These are phyloP conservation scores for Perca fluviatilis DNA, from an alignment of 2,113 vertebrate genomes.

Conservation along the genomic window DNA sequence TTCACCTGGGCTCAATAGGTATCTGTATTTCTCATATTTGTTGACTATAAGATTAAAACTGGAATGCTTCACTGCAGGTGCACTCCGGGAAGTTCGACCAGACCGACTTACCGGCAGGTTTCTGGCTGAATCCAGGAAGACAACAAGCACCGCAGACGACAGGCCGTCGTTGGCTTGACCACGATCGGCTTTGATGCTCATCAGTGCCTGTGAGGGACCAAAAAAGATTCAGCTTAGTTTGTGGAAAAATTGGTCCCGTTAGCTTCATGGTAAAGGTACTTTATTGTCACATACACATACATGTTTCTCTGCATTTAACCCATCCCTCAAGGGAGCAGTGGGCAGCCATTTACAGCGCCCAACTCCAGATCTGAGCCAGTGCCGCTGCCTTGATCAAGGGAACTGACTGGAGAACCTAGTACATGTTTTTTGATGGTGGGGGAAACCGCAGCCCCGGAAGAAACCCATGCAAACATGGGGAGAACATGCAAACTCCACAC, in stretches of 20 bases:
- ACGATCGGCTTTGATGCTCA: slow-evolving; percentile 89
- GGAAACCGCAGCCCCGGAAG: too few species aligned
- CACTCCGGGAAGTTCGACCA: neutral
- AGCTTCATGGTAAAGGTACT: neutral
- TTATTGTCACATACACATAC: too few species aligned
- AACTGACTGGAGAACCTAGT: too few species aligned
- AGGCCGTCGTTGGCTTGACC: slow-evolving; percentile 92
- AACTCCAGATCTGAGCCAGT: too few species aligned
- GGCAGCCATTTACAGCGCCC: too few species aligned
- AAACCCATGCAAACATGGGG: too few species aligned
- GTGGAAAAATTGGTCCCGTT: neutral
- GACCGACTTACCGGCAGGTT: slow-evolving; percentile 93
- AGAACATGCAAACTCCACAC: too few species aligned
- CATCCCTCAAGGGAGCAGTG: too few species aligned
- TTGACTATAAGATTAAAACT: neutral
- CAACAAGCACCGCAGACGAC: slow-evolving; percentile 93
- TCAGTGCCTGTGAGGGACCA: slow-evolving; percentile 84
- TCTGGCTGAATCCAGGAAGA: slow-evolving; percentile 94
- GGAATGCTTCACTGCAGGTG: neutral
- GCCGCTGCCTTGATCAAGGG: too few species aligned
- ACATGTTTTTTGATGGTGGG: too few species aligned
- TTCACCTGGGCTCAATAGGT: neutral
- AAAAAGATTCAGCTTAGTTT: neutral
- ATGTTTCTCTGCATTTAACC: too few species aligned
- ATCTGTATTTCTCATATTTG: neutral